Percentiles rank a stretch among this genome's conserved stretches.
phyloP scores from a whole-genome alignment of 2,113 vertebrate genomes.

The Oncorhynchus clarkii region DNA sequence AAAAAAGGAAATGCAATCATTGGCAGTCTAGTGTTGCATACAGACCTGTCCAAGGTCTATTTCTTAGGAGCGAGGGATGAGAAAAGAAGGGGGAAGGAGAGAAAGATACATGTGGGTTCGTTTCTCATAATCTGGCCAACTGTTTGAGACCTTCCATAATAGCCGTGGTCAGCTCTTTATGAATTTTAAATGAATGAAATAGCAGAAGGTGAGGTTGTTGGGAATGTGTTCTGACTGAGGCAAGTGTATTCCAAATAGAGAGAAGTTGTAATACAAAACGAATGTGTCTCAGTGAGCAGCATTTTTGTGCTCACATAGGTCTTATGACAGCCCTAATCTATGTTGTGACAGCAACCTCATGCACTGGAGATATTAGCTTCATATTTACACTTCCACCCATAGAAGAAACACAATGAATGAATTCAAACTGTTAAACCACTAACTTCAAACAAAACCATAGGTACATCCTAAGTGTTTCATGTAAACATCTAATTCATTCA shows the following conservation, averaged over 20 bases:
- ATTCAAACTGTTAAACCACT: not conserved
- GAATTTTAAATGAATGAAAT: slow-evolving; percentile 5
- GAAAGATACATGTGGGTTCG: not conserved
- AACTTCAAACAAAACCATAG: not conserved
- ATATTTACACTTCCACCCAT: too few relatives aligned
- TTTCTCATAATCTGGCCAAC: not conserved
- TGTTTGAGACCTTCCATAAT: not conserved
- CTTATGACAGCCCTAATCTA: not conserved
- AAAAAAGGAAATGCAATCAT: slow-evolving; percentile 22
- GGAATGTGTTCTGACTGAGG: not conserved
- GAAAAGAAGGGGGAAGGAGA: not conserved
- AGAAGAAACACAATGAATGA: not conserved
- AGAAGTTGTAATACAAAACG: not conserved
- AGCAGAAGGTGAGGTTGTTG: not conserved
- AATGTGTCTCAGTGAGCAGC: not conserved
- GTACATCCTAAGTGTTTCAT: not conserved
- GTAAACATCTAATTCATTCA: too few relatives aligned
- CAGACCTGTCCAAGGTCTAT: slow-evolving; percentile 1
- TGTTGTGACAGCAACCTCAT: not conserved
- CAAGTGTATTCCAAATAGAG: not conserved
- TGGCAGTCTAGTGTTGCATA: slow-evolving; percentile 27
- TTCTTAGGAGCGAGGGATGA: not conserved
- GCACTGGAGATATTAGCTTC: not conserved
- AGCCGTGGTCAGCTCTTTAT: slow-evolving; percentile 2
- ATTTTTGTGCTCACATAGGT: not conserved